Conservation (phyloP, 2,888 invertebrate species). For the Microdon myrmicae region DNA sequence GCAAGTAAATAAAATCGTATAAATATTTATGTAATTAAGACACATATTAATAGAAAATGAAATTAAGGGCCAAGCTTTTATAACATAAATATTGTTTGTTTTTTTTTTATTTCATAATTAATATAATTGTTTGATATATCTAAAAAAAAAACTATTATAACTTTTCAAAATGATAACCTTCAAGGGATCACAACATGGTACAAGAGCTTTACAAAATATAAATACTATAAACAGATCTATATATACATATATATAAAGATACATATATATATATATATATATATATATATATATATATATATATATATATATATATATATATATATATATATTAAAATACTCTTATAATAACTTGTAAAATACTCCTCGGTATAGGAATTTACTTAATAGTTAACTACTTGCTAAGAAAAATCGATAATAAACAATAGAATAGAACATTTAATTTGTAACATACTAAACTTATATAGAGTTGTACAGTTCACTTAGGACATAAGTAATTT, state of each 20-base stretch:
- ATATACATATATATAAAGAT: constrained; percentile 31
- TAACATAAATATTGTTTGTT: constrained; percentile 12
- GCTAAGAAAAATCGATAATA: constrained; percentile 21
- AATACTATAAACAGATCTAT: constrained; percentile 31
- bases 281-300: constrained; percentile 33
- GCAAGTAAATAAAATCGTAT: too few species aligned
- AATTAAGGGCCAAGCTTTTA: constrained; percentile 41
- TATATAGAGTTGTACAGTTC: too few species aligned
- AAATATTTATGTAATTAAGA: too few species aligned
- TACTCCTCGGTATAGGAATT: constrained; percentile 18
- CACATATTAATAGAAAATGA: too few species aligned
- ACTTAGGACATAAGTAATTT: too few species aligned
- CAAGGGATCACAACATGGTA: constrained; percentile 57
- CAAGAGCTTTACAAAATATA: constrained; percentile 55
- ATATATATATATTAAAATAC: not conserved
- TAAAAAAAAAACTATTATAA: constrained; percentile 50
- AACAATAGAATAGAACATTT: constrained; percentile 18
- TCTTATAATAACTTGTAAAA: constrained; percentile 10
- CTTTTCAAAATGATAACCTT: constrained; percentile 56
- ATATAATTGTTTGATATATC: constrained; percentile 35
- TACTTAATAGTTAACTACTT: constrained; percentile 24
- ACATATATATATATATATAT: constrained; percentile 14
- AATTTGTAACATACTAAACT: constrained; percentile 39
- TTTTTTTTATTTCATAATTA: constrained; percentile 27
- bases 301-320: constrained; percentile 20